Evolutionary conservation across 2,888 invertebrate species (phyloP), one percentile per base, ranked within the genome.

Genomic region (Chirona hameri): DNA sequence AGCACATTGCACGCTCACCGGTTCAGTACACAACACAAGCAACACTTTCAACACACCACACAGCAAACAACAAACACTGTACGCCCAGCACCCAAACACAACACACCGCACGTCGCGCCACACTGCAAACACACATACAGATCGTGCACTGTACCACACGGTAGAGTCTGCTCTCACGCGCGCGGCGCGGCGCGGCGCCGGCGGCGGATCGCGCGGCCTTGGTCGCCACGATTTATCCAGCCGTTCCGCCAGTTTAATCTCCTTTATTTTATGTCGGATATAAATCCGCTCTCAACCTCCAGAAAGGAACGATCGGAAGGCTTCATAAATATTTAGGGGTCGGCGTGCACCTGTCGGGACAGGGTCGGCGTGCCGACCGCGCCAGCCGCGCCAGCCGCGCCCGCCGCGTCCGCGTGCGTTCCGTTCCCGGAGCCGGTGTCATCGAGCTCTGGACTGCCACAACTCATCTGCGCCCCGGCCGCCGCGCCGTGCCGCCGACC

Each of bases 241-340:
- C 24, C 76, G 76, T 24, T 76, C 46, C 46, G 46, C 76, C 24
- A 27, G 76, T 76, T 76, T 76, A 76, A 76, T 76, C 76, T 76
- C 76, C 76, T 76, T 76, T 76, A 76, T 76, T 76, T 76, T 76
- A 76, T 76, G 76, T 76, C 76, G 39, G 76, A 76, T 76, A 76
- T 76, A 76, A 76, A 76, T 76, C 76, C 76, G 76, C 39, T 76
- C 76, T 39, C 76, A 76, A 46, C 39, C 39, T 46, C 76, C 39
- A 39, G 76, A 76, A 76, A 76, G 76, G 76, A 46, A 76, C 46
- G 76, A 76, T 76, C 24, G 76, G 76, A 76, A 76, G 76, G 46
- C 76, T 76, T 76, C 76, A 76, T 76, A 76, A 76, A 76, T 76
- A 76, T 76, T 39, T 76, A 76, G 31, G 76, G 24, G 72, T 18